Evolutionary conservation across 2,113 vertebrate species (phyloP).

Genomic region (Herpailurus yagouaroundi): DNA sequence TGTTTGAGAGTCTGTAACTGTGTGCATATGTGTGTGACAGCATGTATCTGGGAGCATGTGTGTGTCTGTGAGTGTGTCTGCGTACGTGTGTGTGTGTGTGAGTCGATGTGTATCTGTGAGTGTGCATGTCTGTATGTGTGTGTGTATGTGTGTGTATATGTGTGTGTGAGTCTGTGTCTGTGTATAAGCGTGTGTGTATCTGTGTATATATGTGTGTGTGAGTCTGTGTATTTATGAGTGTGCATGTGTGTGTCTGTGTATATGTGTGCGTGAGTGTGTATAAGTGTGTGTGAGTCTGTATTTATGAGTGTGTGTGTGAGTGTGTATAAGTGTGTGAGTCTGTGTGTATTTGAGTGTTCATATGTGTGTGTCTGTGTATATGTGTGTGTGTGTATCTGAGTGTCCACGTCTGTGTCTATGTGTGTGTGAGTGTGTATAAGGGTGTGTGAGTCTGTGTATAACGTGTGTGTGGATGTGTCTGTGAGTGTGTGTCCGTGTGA

Average conservation of each 20-base stretch:
- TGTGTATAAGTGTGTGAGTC: background rate
- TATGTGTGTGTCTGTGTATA: no score
- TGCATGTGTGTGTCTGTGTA: background rate
- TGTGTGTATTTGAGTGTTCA: background rate
- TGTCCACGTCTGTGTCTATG: background rate
- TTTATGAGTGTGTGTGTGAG: background rate
- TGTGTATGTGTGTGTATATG: no score
- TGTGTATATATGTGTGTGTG: background rate
- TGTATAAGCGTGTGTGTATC: background rate
- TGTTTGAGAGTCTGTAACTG: no score
- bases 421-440: background rate
- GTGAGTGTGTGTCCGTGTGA: background rate
- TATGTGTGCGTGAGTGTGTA: background rate
- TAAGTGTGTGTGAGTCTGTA: background rate
- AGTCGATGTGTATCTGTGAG: background rate
- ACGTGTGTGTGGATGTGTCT: rapidly evolving
- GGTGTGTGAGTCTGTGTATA: no score
- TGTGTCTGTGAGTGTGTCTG: background rate
- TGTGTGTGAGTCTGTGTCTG: background rate
- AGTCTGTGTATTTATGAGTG: background rate
- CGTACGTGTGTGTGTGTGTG: background rate
- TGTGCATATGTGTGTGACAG: background rate
- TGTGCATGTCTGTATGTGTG: background rate
- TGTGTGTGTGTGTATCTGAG: background rate
- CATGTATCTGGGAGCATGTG: background rate